Base-by-base conservation (phyloP, 2,888 invertebrate genomes). In the Heliothis peltigera region DNA sequence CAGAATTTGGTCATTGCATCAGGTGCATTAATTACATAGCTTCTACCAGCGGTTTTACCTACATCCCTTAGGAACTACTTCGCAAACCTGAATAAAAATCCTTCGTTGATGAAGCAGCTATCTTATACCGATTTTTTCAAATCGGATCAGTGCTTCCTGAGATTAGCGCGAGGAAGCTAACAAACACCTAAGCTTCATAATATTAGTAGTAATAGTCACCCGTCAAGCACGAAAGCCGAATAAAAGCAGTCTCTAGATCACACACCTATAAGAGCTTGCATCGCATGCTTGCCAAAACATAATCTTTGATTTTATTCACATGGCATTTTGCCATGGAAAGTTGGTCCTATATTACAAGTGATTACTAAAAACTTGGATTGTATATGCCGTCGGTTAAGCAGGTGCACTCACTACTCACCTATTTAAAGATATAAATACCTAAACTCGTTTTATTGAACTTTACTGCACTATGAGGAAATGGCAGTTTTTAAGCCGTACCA, bases 381-480 rank as follows among this genome's bases (percentile, higher is more conserved):
- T n/a, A 10, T 39, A 35, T n/a, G 21, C 17, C 35, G 42, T 51
- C 42, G 17, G 32, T 54, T 19, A 28, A 12, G 8, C 19, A 22
- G 17, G 52, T 22, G 51, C 35, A 55, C 53, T 49, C 63, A 48
- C 48, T 19, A 54, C 39, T 39, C n/a, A 39, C 48, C 64, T 28
- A 35, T 55, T 47, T 35, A 64, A 43, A 42, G 71, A 64, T 25
- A 68, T 55, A 22, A 39, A 22, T 57, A 64, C 28, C 44, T 53
- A 46, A 60, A 64, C 60, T 22, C 21, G 70, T 75, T 71, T 35
- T 71, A 73, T 47, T 63, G 73, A 65, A 70, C 77, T 72, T 71
- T 71, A 60, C 44, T 17, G n/a, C 44, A 17, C 15, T 47, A 55
- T 46, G 17, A 75, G 58, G 75, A 68, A 74, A 17, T 58, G 43